Evolutionary conservation across 2,113 vertebrate species (phyloP).

Genomic region (Rhinogobius similis): DNA sequence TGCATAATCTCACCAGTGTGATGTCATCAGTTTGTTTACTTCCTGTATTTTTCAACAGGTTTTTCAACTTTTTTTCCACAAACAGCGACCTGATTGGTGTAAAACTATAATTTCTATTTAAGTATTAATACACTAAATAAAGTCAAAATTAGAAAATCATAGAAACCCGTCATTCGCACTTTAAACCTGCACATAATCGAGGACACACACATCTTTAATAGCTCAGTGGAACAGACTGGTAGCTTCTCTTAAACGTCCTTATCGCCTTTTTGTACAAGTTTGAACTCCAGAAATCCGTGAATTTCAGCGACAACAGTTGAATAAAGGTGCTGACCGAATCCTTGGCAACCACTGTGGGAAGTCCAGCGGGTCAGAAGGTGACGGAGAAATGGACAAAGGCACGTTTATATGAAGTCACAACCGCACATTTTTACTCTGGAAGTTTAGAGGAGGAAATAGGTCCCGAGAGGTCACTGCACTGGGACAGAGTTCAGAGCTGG

Average conservation of each 20-base stretch:
- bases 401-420: background rate
- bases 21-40: too few relatives aligned
- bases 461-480: background rate
- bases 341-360: slow-evolving; percentile 5
- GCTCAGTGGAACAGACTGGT: background rate
- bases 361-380: background rate
- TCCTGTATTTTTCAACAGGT: too few relatives aligned
- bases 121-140: too few relatives aligned
- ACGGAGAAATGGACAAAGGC: slow-evolving; percentile 3
- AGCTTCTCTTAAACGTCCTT: background rate
- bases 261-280: background rate
- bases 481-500: slow-evolving; percentile 2
- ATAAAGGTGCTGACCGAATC: slow-evolving; percentile 3
- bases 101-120: too few relatives aligned
- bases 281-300: background rate
- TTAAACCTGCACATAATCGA: too few relatives aligned
- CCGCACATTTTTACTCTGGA: background rate
- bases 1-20: too few relatives aligned
- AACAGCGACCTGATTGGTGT: too few relatives aligned
- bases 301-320: background rate
- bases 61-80: too few relatives aligned
- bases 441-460: background rate
- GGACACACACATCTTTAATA: slow-evolving; percentile 2
- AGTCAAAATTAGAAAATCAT: too few relatives aligned
- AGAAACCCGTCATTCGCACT: too few relatives aligned